Conservation (phyloP, 2,888 invertebrate species). For the Cremastobaeus sp. region DNA sequence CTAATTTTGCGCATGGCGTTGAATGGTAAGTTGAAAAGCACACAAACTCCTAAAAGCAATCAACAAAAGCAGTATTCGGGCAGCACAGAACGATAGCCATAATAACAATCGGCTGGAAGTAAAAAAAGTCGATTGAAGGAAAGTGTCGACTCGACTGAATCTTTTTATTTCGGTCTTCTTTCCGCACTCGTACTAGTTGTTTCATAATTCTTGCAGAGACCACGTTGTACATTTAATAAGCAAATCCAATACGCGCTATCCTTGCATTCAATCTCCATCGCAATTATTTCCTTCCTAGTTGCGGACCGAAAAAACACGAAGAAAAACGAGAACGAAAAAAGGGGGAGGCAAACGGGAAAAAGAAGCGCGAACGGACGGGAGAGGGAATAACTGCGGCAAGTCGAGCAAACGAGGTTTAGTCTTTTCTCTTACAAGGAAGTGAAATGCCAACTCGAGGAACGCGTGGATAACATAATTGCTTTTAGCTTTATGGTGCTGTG, state of each 20-base stretch:
- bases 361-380: constrained; percentile 3
- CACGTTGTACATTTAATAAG: constrained; percentile 58
- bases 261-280: constrained; percentile 54
- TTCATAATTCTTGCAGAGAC: constrained; percentile 49
- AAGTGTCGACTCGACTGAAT: constrained; percentile 47
- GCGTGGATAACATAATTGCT: constrained; percentile 68
- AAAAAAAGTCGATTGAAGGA: constrained; percentile 52
- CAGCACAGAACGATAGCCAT: no score
- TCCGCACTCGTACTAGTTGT: constrained; percentile 30
- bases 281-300: constrained; percentile 56
- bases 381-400: constrained; percentile 44
- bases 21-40: no score
- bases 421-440: constrained; percentile 61
- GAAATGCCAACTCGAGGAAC: constrained; percentile 62
- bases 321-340: constrained; percentile 26
- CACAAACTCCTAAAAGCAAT: no score
- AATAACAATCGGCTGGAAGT: no score
- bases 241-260: constrained; percentile 60
- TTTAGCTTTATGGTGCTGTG: constrained; percentile 61
- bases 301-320: constrained; percentile 39
- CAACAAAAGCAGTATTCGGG: no score
- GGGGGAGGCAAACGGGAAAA: constrained; percentile 4
- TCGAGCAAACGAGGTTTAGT: constrained; percentile 59
- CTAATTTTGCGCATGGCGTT: no score
- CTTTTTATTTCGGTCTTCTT: constrained; percentile 9